These are phyloP conservation scores for Nylanderia fulva DNA, from an alignment of 1,140 invertebrate species.

Conservation along the genomic window DNA sequence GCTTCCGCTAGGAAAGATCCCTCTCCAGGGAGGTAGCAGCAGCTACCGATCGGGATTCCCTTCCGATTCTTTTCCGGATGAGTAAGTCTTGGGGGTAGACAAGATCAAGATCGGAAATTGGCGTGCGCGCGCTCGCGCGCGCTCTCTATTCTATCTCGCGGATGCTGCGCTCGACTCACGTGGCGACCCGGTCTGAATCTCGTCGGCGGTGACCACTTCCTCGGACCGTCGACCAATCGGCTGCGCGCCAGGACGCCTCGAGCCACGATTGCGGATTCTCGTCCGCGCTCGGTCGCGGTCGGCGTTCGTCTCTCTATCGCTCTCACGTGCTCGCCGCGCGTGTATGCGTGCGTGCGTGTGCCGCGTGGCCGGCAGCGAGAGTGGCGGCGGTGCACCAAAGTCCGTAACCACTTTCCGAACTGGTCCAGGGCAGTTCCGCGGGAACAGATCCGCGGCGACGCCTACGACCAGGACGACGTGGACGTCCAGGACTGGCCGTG, in stretches of 20 bases:
- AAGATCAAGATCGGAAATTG: slow-evolving; percentile 39
- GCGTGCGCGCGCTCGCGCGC: not conserved
- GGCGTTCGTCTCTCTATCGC: slow-evolving; percentile 67
- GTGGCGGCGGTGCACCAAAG: slow-evolving; percentile 15
- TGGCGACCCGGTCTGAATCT: slow-evolving; percentile 76
- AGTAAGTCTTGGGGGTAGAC: not conserved
- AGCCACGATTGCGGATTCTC: slow-evolving; percentile 63
- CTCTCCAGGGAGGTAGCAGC: too few species aligned
- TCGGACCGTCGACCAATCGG: slow-evolving; percentile 73
- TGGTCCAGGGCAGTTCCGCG: slow-evolving; percentile 40
- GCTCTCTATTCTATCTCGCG: slow-evolving; percentile 61
- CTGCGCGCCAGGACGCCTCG: slow-evolving; percentile 59
- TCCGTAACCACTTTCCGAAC: slow-evolving; percentile 67
- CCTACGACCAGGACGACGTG: slow-evolving; percentile 55
- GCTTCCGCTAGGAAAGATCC: too few species aligned
- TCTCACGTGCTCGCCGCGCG: slow-evolving; percentile 52
- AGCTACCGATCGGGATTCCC: not conserved
- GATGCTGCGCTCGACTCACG: slow-evolving; percentile 75
- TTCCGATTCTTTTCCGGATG: not conserved
- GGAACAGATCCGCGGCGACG: slow-evolving; percentile 49
- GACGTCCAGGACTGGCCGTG: slow-evolving; percentile 63
- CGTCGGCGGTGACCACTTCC: slow-evolving; percentile 74
- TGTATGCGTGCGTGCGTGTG: slow-evolving; percentile 40
- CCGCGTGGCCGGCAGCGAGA: slow-evolving; percentile 57
- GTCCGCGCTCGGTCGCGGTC: slow-evolving; percentile 70